Evolutionary conservation across 1,140 invertebrate genomes (phyloP).

Genomic region (Aethina tumida): DNA sequence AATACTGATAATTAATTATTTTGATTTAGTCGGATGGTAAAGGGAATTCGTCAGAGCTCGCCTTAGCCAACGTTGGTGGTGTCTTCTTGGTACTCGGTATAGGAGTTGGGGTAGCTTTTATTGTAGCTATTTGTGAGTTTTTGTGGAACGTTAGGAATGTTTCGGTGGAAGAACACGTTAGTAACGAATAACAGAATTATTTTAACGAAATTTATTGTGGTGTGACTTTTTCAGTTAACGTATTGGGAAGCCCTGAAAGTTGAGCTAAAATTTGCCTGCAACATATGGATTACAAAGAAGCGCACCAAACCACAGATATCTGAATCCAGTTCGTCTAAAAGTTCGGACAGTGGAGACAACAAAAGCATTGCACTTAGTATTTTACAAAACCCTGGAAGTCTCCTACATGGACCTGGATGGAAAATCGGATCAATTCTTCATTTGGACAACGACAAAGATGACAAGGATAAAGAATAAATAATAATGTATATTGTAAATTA

Average conservation of each 20-base stretch:
- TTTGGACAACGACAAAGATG: too few relatives aligned
- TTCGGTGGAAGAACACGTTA: slow-evolving; percentile 65
- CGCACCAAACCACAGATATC: slow-evolving; percentile 37
- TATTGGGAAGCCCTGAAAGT: slow-evolving; percentile 50
- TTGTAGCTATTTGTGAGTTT: slow-evolving; percentile 66
- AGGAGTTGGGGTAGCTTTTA: slow-evolving; percentile 53
- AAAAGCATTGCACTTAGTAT: slow-evolving; percentile 19
- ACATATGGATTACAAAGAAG: slow-evolving; percentile 53
- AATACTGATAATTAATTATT: slow-evolving; percentile 2
- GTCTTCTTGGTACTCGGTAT: slow-evolving; percentile 78
- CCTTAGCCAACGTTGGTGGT: slow-evolving; percentile 80
- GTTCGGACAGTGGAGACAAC: slow-evolving; percentile 9
- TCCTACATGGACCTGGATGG: slow-evolving; percentile 19
- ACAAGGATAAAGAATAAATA: too few relatives aligned
- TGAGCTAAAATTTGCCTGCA: slow-evolving; percentile 52
- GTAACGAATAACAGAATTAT: slow-evolving; percentile 5
- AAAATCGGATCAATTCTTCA: too few relatives aligned
- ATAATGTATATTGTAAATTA: too few relatives aligned
- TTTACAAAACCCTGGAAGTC: slow-evolving; percentile 18
- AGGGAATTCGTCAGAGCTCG: slow-evolving; percentile 45
- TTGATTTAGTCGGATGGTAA: slow-evolving; percentile 10
- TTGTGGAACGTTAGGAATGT: slow-evolving; percentile 71
- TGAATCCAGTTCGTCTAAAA: slow-evolving; percentile 12
- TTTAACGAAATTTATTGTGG: not conserved
- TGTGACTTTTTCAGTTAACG: slow-evolving; percentile 42